phyloP scores from a whole-genome alignment of 1,140 invertebrate genomes.

The Drosophila dunni region DNA sequence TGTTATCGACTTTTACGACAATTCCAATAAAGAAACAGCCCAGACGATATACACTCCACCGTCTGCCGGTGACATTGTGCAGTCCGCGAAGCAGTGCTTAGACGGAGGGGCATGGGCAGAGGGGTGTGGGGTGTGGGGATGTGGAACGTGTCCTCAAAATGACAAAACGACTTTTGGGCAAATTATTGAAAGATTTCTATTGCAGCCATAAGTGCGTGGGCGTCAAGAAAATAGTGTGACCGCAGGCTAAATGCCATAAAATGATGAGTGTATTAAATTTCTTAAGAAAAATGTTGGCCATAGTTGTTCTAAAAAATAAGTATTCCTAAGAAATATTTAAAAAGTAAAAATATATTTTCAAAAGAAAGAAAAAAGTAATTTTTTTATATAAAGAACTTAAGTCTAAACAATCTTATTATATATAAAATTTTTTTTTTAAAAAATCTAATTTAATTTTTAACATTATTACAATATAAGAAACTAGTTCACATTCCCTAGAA shows the following conservation, averaged over 20 bases:
- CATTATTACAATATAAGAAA: neutral
- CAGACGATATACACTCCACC: conserved; percentile 59
- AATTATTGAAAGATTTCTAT: conserved; percentile 69
- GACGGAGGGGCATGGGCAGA: neutral
- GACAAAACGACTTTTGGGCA: conserved; percentile 66
- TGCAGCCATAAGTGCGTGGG: conserved; percentile 27
- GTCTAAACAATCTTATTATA: too few relatives aligned
- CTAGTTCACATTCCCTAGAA: neutral
- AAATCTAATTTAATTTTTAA: too few relatives aligned
- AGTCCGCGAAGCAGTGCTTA: conserved; percentile 31
- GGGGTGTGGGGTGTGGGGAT: neutral
- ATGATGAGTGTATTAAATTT: neutral
- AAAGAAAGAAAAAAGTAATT: too few relatives aligned
- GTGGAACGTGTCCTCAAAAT: conserved; percentile 48
- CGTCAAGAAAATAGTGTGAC: conserved; percentile 18
- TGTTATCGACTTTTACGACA: conserved; percentile 83
- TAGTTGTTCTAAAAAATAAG: too few relatives aligned
- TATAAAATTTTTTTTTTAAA: too few relatives aligned
- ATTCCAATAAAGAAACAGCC: conserved; percentile 77
- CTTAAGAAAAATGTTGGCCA: too few relatives aligned
- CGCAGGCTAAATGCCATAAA: conserved; percentile 4
- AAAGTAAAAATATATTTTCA: neutral
- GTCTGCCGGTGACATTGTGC: conserved; percentile 31
- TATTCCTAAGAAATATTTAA: neutral
- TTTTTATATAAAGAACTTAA: too few relatives aligned